These are phyloP conservation scores for Physocephala rufipes DNA, from an alignment of 2,888 invertebrate species.

Conservation along the genomic window DNA sequence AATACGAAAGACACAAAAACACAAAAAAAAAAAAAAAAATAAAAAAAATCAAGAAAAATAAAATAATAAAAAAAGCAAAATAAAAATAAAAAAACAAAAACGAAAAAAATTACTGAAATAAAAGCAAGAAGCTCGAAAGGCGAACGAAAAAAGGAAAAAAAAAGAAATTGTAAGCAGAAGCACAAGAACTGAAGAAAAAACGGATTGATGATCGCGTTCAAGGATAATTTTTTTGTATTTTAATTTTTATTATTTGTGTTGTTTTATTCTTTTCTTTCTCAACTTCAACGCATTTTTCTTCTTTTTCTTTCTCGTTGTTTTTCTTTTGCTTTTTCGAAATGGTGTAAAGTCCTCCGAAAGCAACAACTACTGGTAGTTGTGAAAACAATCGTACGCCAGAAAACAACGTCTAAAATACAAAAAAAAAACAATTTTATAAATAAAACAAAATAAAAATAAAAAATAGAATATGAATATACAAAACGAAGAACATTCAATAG, in stretches of 20 bases:
- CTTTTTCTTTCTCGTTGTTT: not conserved
- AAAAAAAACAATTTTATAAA: no score
- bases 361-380: not conserved
- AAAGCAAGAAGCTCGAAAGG: no score
- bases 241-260: no score
- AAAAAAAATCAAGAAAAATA: not conserved
- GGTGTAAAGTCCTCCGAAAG: not conserved
- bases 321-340: not conserved
- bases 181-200: slow-evolving; percentile 43
- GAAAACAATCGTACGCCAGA: not conserved
- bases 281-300: no score
- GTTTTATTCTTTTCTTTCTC: no score
- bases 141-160: no score
- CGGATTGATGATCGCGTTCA: slow-evolving; percentile 62
- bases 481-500: no score
- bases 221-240: slow-evolving; percentile 51
- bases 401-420: not conserved
- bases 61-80: not conserved
- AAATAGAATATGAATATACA: no score
- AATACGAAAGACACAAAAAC: not conserved
- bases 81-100: no score
- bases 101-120: no score
- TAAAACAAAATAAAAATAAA: not conserved
- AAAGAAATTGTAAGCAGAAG: not conserved
- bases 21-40: slow-evolving; percentile 1